These are phyloP conservation scores for Squalus acanthias DNA, from an alignment of 2,797 vertebrate species.

Conservation along the genomic window DNA sequence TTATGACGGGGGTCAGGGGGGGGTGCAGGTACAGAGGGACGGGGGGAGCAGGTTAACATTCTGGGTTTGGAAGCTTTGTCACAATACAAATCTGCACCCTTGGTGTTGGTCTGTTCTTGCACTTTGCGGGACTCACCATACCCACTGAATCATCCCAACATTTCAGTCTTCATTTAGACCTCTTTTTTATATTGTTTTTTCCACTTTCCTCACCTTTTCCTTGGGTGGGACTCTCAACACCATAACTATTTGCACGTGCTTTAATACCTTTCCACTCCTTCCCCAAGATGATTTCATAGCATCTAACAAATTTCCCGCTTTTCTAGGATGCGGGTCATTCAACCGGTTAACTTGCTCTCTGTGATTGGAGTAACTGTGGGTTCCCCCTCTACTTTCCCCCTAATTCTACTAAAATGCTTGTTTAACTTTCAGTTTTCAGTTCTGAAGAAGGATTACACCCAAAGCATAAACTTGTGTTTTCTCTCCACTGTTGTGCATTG, in stretches of 20 bases:
- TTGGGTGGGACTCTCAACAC: neutral
- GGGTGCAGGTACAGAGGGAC: too few species aligned
- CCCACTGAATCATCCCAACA: neutral
- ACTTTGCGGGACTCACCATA: too few species aligned
- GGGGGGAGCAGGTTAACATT: neutral
- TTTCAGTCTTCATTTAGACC: neutral
- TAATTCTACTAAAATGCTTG: neutral
- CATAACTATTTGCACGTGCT: neutral
- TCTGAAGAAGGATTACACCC: neutral
- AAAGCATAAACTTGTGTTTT: neutral
- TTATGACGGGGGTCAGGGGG: neutral
- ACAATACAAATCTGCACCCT: neutral
- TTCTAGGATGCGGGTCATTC: neutral
- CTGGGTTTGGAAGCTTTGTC: too few species aligned
- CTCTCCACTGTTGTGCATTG: neutral
- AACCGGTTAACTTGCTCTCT: neutral
- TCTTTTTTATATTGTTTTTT: neutral
- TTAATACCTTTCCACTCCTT: neutral
- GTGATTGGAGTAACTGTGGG: too few species aligned
- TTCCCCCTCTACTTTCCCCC: neutral
- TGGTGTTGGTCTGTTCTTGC: neutral
- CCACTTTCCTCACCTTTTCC: neutral
- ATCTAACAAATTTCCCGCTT: neutral
- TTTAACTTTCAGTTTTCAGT: neutral
- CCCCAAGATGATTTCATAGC: neutral